Percentiles rank a stretch among this genome's conserved stretches.
phyloP scores from a whole-genome alignment of 1,140 invertebrate genomes.

The Hetaerina americana region DNA sequence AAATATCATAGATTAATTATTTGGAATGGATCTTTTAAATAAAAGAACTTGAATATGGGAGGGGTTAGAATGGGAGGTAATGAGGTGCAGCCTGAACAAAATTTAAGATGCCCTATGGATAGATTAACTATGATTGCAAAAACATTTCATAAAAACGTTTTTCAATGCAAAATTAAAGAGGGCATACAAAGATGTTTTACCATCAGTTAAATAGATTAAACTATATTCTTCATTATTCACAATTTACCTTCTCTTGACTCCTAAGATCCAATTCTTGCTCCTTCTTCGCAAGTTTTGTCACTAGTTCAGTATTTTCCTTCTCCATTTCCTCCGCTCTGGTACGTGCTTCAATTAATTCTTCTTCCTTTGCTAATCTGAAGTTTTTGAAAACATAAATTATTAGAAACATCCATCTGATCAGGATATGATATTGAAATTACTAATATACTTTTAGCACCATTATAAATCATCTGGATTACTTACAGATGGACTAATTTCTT shows the following conservation, averaged over 20 bases:
- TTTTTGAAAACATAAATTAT: background rate
- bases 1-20: too few species aligned
- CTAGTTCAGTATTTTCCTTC: constrained; percentile 76
- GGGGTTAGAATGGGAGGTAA: too few species aligned
- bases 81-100: too few species aligned
- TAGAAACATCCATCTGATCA: too few species aligned
- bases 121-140: background rate
- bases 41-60: too few species aligned
- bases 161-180: background rate
- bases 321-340: constrained; percentile 79
- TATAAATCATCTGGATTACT: constrained; percentile 23
- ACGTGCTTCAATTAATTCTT: constrained; percentile 75
- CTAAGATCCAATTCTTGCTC: constrained; percentile 84
- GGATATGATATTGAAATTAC: too few species aligned
- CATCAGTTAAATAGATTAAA: too few species aligned
- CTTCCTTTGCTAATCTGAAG: constrained; percentile 71
- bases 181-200: too few species aligned
- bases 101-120: background rate
- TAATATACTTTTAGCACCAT: too few species aligned
- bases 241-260: constrained; percentile 65
- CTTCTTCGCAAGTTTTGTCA: constrained; percentile 74
- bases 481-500: constrained; percentile 75
- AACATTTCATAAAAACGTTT: background rate
- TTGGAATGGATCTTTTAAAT: too few species aligned
- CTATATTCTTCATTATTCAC: background rate